These are phyloP conservation scores for Anhinga rufa DNA, from an alignment of 2,113 vertebrate genomes.

Conservation along the genomic window DNA sequence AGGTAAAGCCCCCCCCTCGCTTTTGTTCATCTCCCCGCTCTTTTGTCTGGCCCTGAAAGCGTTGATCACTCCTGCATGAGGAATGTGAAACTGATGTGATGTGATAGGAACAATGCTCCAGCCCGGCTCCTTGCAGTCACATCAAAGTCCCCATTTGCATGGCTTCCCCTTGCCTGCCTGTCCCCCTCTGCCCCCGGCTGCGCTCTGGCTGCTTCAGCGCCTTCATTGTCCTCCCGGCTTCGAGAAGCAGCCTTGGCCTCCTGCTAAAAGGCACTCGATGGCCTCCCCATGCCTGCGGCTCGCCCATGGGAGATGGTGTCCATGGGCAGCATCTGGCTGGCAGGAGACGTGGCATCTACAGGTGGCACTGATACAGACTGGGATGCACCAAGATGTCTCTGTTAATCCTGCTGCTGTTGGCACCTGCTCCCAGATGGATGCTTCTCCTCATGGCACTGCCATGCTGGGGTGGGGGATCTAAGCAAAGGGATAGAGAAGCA, in stretches of 20 bases:
- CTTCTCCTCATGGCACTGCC: neutral
- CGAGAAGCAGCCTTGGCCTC: neutral
- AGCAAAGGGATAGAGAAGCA: neutral
- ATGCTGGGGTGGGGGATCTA: neutral
- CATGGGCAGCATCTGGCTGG: neutral
- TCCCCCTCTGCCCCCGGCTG: slow-evolving; percentile 44
- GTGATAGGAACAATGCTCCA: slow-evolving; percentile 55
- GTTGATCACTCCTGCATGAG: slow-evolving; percentile 60
- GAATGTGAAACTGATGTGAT: slow-evolving; percentile 64
- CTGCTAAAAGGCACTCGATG: neutral
- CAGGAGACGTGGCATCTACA: neutral
- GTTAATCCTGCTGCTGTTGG: neutral
- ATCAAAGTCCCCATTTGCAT: slow-evolving; percentile 61
- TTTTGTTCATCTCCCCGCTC: slow-evolving; percentile 47
- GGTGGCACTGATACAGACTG: neutral
- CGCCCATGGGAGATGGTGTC: neutral
- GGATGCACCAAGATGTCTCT: neutral
- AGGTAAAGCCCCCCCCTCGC: slow-evolving; percentile 10
- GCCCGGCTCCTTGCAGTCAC: slow-evolving; percentile 2
- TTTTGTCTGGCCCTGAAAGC: slow-evolving; percentile 59
- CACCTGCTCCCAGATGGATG: neutral
- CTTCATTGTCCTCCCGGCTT: slow-evolving; percentile 37
- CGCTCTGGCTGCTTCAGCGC: slow-evolving; percentile 42
- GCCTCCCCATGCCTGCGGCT: neutral
- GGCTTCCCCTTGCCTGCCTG: slow-evolving; percentile 53